These are phyloP conservation scores for Hucho hucho DNA, from an alignment of 2,113 vertebrate genomes.

Conservation along the genomic window DNA sequence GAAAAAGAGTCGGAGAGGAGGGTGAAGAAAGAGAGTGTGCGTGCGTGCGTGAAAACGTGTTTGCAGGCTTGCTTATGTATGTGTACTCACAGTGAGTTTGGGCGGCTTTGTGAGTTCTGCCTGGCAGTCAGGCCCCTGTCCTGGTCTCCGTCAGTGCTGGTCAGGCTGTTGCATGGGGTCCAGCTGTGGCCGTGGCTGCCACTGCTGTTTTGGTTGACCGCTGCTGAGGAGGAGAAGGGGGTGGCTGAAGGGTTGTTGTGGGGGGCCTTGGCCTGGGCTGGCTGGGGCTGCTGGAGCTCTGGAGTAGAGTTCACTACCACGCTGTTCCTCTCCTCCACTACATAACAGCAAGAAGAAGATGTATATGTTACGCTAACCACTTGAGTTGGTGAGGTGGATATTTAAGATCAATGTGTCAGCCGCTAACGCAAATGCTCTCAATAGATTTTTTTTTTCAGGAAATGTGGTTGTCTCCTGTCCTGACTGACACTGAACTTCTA, in stretches of 20 bases:
- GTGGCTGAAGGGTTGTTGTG: constrained; percentile 47
- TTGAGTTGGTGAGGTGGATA: too few species aligned
- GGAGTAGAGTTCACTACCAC: constrained; percentile 76
- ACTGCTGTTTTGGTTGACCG: constrained; percentile 80
- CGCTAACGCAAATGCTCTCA: too few species aligned
- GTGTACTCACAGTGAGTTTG: constrained; percentile 90
- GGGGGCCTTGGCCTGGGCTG: not conserved
- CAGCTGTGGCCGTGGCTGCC: constrained; percentile 34
- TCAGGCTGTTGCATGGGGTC: constrained; percentile 77
- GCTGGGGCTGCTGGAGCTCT: constrained; percentile 62
- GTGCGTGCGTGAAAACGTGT: not conserved
- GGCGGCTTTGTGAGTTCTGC: constrained; percentile 67
- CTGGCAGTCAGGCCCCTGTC: constrained; percentile 74
- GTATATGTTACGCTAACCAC: not conserved
- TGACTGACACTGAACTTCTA: not conserved
- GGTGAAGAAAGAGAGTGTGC: not conserved
- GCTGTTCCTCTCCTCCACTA: constrained; percentile 86
- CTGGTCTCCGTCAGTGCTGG: constrained; percentile 83
- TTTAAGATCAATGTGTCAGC: too few species aligned
- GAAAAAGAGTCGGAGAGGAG: too few species aligned
- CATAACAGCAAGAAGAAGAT: constrained; percentile 4
- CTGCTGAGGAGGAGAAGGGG: constrained; percentile 47
- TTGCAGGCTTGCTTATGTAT: not conserved
- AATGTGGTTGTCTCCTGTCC: not conserved
- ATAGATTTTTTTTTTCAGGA: too few species aligned